Base-by-base conservation (phyloP, 2,797 vertebrate genomes). In the Limnodromus scolopaceus region DNA sequence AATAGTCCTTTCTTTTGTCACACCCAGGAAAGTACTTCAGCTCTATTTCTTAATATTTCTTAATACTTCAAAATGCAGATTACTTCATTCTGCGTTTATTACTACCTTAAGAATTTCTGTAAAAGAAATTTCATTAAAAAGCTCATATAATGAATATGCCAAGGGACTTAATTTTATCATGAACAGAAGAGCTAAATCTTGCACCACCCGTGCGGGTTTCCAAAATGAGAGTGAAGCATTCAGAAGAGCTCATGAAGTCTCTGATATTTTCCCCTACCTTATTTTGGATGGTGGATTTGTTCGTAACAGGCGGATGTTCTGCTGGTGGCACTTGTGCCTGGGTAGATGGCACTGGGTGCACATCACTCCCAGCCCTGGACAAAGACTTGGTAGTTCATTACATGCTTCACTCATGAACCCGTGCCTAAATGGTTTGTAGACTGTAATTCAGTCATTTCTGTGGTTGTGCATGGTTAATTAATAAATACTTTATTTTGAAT, bases 401-500 rank as follows among this genome's bases (percentile, higher is more conserved):
- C 0, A 3, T 71, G 49, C 45, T 90, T 93, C 57, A 16, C 49
- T 75, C 53, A 38, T 51, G 82, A 84, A 34, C 53, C 28, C 23
- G 4, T 85, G 61, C 34, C 68, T 82, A 41, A 92, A 81, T 54
- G 32, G 49, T 49, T 78, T 84, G 27, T 88, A 72, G 65, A 19
- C 32, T 61, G 28, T 55, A 90, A 49, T 60, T 86, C 38, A 22
- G 12, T 68, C 1, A 41, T 86, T 92, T 64, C 38, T 92, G 32
- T 92, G 60, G 24, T 71, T 72, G 46, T 74, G 24, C 49, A 39
- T 88, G 57, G 75, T 93, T 76, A 81, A 95, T 91, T 83, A 95
- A 91, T 89, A 64, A 95, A 30, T 55, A 49, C n/a, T 39, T 87
- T 70, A 27, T 78, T 92, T 94, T 92, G 9, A 93, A 78, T 86